Evolutionary conservation across 2,113 vertebrate species (phyloP), one percentile per base, ranked within the genome.

Genomic region (Esox niger): DNA sequence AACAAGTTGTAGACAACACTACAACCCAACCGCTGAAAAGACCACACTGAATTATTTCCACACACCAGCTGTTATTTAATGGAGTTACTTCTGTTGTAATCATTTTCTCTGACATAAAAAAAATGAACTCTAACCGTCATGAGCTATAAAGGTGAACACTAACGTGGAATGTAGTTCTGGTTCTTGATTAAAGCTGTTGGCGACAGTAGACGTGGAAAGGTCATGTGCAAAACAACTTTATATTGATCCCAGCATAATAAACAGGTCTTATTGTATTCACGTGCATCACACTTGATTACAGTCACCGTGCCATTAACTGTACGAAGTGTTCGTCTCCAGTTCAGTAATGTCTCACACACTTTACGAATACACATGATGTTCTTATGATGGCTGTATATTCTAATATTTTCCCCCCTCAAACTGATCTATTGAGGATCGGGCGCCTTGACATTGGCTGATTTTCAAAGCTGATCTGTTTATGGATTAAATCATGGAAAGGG

Each of bases 51-150:
- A 35, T 35, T 1, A 23, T 21, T 2, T 9, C 31, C 29, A 32
- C 1, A 8, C 29, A 61, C 32, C 67, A 79, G 60, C 43, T 62
- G 8, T 70, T 77, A 77, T 78, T 38, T 71, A 75, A 77, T 75
- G 13, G 76, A 78, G 73, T 1, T 70, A 73, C 70, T 82, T 78
- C 70, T 84, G 43, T 79, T 66, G 32, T 32, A 11, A 58, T 13
- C 9, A 21, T 20, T 35, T 25, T 35, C 20, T 33, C 8, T 70
- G 31, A 9, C 64, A 9, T 11, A 5, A 30, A 59, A n/a, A 31
- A 13, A 59, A 31, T 20, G 17, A 30, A 27, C n/a, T n/a, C n/a
- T 31, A 65, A n/a, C n/a, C n/a, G n/a, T n/a, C 21, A 20, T n/a
- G 72, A 49, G 30, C 2, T 69, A 21, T n/a, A 77, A 59, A 3